Evolutionary conservation across 2,797 vertebrate species (phyloP), one percentile per base, ranked within the genome.

Genomic region (Miichthys miiuy): DNA sequence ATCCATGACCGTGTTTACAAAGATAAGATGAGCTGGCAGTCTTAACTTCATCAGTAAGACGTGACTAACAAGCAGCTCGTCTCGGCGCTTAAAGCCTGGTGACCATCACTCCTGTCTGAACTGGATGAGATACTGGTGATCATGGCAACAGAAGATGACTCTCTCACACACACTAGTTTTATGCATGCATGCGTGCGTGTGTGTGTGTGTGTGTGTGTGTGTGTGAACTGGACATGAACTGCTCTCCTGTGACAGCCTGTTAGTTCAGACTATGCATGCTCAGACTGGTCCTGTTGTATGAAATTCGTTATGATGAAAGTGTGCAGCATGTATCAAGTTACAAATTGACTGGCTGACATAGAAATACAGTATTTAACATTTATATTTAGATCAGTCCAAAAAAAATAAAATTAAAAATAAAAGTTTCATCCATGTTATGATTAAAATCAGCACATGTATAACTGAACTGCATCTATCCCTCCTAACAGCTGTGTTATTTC

Each of bases 61-160:
- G 1, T 50, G 85, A 88, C 60, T 52, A 14, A 65, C 20, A 79
- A 30, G 68, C 86, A 81, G 81, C 77, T 85, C 5, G 81, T 23
- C 64, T 52, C 21, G 12, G 34, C 13, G 41, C 55, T 42, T 11
- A 66, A 21, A 55, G 23, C 56, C 56, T 44, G 51, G 34, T 21
- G 4, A 51, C 47, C 54, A 47, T 2, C 1, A 6, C 9, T 5
- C 5, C 58, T 58, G 64, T 25, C 47, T 75, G 27, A 48, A 38
- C 69, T 77, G 80, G 77, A 6, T 57, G 58, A 72, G 55, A 68
- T 46, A 65, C 72, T 72, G 79, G 66, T 73, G 41, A 13, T 57
- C 56, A 66, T 69, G 38, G 55, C 5, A 73, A 42, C 65, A 46
- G 57, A n/a, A 21, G 2, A 30, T 12, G 63, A 52, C 48, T 21